Percentiles rank a stretch among this genome's conserved stretches.
Evolutionary conservation across 1,140 invertebrate genomes (phyloP).

Genomic region (Glomeris maerens): DNA sequence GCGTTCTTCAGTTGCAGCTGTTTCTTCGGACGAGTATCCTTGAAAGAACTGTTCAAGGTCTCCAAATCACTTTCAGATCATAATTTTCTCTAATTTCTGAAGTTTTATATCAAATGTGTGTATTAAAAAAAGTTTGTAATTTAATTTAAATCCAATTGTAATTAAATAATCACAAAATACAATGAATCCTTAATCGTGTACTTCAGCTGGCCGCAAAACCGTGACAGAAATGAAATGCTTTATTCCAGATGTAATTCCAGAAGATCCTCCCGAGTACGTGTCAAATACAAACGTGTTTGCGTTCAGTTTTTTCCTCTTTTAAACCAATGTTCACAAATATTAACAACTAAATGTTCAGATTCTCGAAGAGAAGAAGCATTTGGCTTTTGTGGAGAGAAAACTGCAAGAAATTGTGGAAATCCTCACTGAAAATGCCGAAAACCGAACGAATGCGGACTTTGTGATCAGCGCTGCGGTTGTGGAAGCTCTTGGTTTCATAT

Average conservation of each 20-base stretch:
- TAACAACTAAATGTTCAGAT: too few species aligned
- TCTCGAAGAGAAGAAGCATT: slow-evolving; percentile 29
- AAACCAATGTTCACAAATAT: too few species aligned
- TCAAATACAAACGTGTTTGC: background rate
- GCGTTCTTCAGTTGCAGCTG: slow-evolving; percentile 25
- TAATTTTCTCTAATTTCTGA: too few species aligned
- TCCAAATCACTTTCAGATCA: background rate
- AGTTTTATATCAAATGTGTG: too few species aligned
- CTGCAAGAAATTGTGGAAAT: slow-evolving; percentile 30
- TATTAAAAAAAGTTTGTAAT: too few species aligned
- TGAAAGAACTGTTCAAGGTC: background rate
- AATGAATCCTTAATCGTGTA: background rate
- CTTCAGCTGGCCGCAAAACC: background rate
- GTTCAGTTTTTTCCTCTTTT: slow-evolving; percentile 10
- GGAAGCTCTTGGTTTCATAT: slow-evolving; percentile 27
- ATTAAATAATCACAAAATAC: background rate
- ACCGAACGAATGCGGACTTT: slow-evolving; percentile 3
- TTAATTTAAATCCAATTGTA: too few species aligned
- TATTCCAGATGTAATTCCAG: background rate
- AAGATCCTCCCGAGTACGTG: background rate
- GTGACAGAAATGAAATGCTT: background rate
- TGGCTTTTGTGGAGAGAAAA: slow-evolving; percentile 29
- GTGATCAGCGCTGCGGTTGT: slow-evolving; percentile 23
- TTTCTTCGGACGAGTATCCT: slow-evolving; percentile 8
- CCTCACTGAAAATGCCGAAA: slow-evolving; percentile 10